Percentiles rank a stretch among this genome's conserved stretches.
Evolutionary conservation across 2,797 vertebrate species (phyloP).

Genomic region (Sternotherus odoratus): DNA sequence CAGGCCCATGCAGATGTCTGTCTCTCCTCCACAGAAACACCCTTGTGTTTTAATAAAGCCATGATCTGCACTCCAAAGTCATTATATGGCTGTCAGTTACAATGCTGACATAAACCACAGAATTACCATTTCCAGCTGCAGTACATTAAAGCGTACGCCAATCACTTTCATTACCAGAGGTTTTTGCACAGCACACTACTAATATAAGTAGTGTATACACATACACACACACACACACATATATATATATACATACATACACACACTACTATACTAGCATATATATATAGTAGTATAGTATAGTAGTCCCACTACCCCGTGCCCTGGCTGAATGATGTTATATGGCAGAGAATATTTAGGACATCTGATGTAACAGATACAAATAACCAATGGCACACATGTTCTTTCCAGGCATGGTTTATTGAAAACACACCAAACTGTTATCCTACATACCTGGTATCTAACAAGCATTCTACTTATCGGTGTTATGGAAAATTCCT

Average conservation of each 20-base stretch:
- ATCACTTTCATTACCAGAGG: constrained; percentile 6
- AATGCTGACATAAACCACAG: neutral
- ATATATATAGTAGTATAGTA: no score
- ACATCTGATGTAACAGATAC: neutral
- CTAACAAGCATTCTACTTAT: constrained; percentile 93
- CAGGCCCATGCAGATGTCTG: neutral
- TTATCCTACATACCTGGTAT: constrained; percentile 95
- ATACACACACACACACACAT: no score
- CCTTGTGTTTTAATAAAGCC: neutral
- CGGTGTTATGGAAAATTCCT: constrained; percentile 93
- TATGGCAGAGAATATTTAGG: neutral
- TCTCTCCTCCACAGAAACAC: constrained; percentile 5
- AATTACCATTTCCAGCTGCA: neutral
- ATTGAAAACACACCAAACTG: constrained; percentile 98
- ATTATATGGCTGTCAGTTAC: neutral
- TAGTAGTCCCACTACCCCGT: neutral
- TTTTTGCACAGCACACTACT: neutral
- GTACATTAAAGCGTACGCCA: neutral
- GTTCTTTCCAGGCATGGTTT: constrained; percentile 95
- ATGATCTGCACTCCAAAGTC: neutral
- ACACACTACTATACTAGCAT: no score
- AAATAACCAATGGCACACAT: constrained; percentile 56
- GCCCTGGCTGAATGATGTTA: neutral
- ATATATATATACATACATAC: no score
- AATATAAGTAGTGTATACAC: no score